Evolutionary conservation across 1,140 invertebrate species (phyloP), one percentile per base, ranked within the genome.

Genomic region (Phenacoccus solenopsis): DNA sequence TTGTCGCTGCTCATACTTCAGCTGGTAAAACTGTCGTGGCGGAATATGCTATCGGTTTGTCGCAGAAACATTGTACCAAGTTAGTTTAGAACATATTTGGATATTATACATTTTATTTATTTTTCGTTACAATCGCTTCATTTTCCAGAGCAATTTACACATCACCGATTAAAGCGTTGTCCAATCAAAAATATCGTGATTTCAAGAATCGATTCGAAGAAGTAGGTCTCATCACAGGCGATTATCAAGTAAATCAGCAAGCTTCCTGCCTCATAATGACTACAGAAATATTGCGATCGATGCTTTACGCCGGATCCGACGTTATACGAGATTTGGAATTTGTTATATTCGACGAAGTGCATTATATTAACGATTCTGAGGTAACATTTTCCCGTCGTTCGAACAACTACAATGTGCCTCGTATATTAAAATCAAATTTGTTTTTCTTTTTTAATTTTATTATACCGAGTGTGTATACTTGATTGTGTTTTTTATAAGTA

Each of bases 271-370:
- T 99, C 0, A 97, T 99, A 56, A 99, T 99, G 96, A 99, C 98
- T 0, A 99, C 98, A 0, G 98, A 99, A 84, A 99, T 99, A 76
- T 80, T 99, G 16, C 85, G 94, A 72, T 96, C 72, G 21, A 73
- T 73, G 72, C 21, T 73, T 7, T 73, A 71, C 49, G 69, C 56
- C 61, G 27, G 70, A 61, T 94, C 93, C 70, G 94, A 98, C 76
- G 88, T 96, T 69, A 90, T 98, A 1, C 83, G 94, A 69, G 96
- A 99, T 81, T 81, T 99, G 61, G 96, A 99, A 78, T 99, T 94
- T 85, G 97, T 99, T 1, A 96, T 99, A 75, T 99, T 99, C 79
- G 98, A 99, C 80, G 98, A 99, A 83, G 96, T 98, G 25, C 97
- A 99, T 80, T 99, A 99, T 76, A 94, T 99, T 64, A 99, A 98